Conservation (phyloP, 2,113 vertebrate species). For the Prinia subflava region DNA sequence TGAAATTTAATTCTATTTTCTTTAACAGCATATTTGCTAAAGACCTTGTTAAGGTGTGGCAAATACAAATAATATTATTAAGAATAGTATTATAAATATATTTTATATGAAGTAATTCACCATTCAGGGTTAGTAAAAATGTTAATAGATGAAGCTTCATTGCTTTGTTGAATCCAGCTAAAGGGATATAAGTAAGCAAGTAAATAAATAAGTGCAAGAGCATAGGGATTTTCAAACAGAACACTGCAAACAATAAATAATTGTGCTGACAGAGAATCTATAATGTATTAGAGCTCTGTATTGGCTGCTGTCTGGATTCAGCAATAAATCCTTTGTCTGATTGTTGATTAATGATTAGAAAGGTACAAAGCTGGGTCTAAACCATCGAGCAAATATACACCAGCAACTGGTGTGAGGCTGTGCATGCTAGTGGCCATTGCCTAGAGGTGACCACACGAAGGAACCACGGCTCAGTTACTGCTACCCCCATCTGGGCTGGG, state of each 20-base stretch:
- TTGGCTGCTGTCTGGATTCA: conserved; percentile 23
- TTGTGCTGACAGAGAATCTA: conserved; percentile 4
- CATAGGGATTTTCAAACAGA: conserved; percentile 14
- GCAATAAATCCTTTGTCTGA: conserved; percentile 20
- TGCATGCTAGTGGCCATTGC: not conserved
- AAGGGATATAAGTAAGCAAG: not conserved
- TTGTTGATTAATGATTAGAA: conserved; percentile 37
- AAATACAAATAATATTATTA: not conserved
- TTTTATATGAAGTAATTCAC: not conserved
- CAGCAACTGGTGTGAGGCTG: not conserved
- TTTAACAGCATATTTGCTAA: not conserved
- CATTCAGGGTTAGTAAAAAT: not conserved
- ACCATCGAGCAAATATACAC: not conserved
- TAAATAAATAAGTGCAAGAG: not conserved
- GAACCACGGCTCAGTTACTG: not conserved
- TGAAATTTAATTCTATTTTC: not conserved
- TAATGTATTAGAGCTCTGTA: conserved; percentile 23
- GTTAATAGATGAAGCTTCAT: not conserved
- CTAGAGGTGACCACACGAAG: not conserved
- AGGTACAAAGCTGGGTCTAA: not conserved
- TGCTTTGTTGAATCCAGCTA: conserved; percentile 3
- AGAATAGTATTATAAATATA: not conserved
- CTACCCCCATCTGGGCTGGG: not conserved
- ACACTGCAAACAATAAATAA: conserved; percentile 18
- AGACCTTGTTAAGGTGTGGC: not conserved